A percentile compares a stretch with the other conserved stretches of the same genome.
Evolutionary conservation across 1,140 invertebrate genomes (phyloP).

Genomic region (Drosophila cardini): DNA sequence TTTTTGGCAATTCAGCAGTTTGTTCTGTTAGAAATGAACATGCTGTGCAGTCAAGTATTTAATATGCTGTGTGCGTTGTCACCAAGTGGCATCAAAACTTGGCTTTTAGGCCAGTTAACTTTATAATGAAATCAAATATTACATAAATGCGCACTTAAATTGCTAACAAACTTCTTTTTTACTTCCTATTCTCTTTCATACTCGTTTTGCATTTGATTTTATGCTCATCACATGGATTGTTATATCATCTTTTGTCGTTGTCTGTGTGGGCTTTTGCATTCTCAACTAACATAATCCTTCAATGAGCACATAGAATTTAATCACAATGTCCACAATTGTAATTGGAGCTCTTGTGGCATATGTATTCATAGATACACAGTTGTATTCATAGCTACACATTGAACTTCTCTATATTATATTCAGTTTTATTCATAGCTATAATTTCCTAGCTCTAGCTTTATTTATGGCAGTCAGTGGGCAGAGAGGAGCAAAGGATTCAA

Average conservation of each 20-base stretch:
- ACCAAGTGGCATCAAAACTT: slow-evolving; percentile 14
- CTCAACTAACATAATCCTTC: not conserved
- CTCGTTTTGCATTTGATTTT: not conserved
- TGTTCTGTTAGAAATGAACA: not conserved
- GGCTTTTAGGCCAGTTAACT: slow-evolving; percentile 41
- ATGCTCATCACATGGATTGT: slow-evolving; percentile 1
- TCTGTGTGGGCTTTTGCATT: not conserved
- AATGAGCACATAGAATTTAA: not conserved
- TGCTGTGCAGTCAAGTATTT: slow-evolving; percentile 34
- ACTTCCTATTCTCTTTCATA: not conserved
- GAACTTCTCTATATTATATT: not conserved
- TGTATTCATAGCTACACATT: not conserved
- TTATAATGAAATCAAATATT: slow-evolving; percentile 33
- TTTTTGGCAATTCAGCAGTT: slow-evolving; percentile 39
- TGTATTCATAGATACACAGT: slow-evolving; percentile 3
- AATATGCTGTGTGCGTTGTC: slow-evolving; percentile 18
- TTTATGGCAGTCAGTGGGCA: slow-evolving; percentile 14
- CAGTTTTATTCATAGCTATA: slow-evolving; percentile 7
- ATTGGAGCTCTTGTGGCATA: not conserved
- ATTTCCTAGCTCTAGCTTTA: slow-evolving; percentile 9
- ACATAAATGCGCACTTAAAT: slow-evolving; percentile 33
- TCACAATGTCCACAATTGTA: slow-evolving; percentile 3
- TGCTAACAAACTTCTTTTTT: slow-evolving; percentile 25
- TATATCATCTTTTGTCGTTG: slow-evolving; percentile 5
- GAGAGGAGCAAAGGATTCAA: not conserved